Conservation (phyloP, 2,113 vertebrate species). For the Odontophorus gujanensis region DNA sequence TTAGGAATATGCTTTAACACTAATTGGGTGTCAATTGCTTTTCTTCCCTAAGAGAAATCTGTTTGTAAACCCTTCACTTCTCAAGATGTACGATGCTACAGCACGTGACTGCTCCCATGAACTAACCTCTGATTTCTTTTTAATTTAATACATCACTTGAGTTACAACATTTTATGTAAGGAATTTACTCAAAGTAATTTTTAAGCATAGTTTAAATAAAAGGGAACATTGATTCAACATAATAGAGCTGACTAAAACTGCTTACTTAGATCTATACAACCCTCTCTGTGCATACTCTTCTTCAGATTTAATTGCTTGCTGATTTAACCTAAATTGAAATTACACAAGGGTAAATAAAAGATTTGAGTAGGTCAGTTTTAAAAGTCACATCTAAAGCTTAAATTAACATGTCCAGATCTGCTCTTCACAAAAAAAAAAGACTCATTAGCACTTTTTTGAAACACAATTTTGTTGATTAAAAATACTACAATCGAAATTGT, state of each 20-base stretch:
- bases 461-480: neutral
- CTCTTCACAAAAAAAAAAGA: neutral
- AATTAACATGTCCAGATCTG: neutral
- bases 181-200: slow-evolving; percentile 21
- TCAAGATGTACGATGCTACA: neutral
- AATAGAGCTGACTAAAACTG: neutral
- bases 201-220: neutral
- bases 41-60: slow-evolving; percentile 62
- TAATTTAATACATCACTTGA: slow-evolving; percentile 31
- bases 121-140: slow-evolving; percentile 54
- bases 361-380: neutral
- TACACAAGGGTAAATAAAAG: neutral
- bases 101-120: neutral
- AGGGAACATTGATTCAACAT: neutral
- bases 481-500: neutral
- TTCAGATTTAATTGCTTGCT: slow-evolving; percentile 2
- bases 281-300: neutral
- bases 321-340: slow-evolving; percentile 5
- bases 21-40: slow-evolving; percentile 73
- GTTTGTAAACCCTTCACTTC: slow-evolving; percentile 61
- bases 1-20: slow-evolving; percentile 58
- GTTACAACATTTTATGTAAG: slow-evolving; percentile 14
- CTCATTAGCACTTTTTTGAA: neutral
- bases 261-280: neutral
- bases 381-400: slow-evolving; percentile 6